Evolutionary conservation across 2,797 vertebrate genomes (phyloP).

Genomic region (Pyrocephalus nanus): DNA sequence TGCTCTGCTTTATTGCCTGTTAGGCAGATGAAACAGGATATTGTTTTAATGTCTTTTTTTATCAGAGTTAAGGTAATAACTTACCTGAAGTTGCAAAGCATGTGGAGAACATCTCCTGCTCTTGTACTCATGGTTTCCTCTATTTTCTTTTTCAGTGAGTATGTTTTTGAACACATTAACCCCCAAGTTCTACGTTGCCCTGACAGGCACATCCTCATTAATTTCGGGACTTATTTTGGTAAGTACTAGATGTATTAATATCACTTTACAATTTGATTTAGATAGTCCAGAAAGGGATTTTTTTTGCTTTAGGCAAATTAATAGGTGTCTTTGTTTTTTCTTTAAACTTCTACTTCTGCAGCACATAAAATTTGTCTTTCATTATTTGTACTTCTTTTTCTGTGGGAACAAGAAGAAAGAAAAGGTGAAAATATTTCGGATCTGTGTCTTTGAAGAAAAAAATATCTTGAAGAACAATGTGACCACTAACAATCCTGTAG

Average conservation of each 20-base stretch:
- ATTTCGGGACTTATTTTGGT: conserved; percentile 99
- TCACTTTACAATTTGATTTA: neutral
- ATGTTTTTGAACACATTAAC: conserved; percentile 99
- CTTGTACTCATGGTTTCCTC: conserved; percentile 45
- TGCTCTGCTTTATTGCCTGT: neutral
- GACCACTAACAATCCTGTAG: neutral
- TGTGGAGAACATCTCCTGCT: neutral
- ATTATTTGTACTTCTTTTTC: neutral
- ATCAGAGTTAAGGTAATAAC: neutral
- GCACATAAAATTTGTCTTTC: neutral
- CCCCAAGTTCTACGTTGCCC: conserved; percentile 97
- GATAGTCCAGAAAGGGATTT: neutral
- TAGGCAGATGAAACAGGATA: neutral
- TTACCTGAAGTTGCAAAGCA: neutral
- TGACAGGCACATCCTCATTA: conserved; percentile 96
- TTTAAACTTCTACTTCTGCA: neutral
- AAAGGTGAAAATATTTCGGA: neutral
- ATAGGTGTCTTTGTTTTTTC: neutral
- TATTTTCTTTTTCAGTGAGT: conserved; percentile 86
- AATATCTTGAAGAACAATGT: neutral
- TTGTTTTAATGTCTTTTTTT: neutral
- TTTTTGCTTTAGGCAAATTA: neutral
- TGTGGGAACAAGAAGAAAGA: neutral
- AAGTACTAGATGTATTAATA: conserved; percentile 73
- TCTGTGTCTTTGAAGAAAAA: neutral